Percentiles rank a stretch among this genome's conserved stretches.
Conservation (phyloP, 2,888 invertebrate genomes). For the Prosapia bicincta region DNA sequence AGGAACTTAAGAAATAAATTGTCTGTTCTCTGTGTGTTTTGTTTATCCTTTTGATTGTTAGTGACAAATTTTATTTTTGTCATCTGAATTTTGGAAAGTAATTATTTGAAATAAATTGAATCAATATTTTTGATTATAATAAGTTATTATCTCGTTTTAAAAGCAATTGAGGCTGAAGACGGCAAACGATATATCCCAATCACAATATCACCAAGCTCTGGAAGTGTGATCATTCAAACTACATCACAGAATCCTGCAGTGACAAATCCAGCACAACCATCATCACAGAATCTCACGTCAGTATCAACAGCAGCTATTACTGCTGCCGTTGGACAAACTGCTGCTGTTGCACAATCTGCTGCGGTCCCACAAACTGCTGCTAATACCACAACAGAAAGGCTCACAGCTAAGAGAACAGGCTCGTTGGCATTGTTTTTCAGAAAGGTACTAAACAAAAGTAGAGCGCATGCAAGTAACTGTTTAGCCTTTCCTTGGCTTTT, state of each 20-base stretch:
- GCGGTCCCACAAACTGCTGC: not conserved
- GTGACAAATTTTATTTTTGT: no score
- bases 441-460: no score
- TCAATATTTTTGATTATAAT: not conserved
- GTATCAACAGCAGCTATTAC: not conserved
- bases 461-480: no score
- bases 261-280: not conserved
- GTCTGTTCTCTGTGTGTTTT: no score
- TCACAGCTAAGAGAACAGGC: conserved; percentile 56
- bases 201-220: conserved; percentile 32
- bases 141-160: no score
- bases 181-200: conserved; percentile 38
- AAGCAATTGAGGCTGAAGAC: conserved; percentile 38
- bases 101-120: not conserved
- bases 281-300: not conserved
- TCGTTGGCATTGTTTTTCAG: conserved; percentile 78
- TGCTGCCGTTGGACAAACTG: no score
- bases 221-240: conserved; percentile 36
- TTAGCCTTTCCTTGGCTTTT: no score
- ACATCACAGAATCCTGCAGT: not conserved
- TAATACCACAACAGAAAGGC: conserved; percentile 38
- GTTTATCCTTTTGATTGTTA: no score
- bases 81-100: no score
- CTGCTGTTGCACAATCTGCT: not conserved
- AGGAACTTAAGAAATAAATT: no score